These are phyloP conservation scores for Beris morrisii DNA, from an alignment of 2,888 invertebrate species.

Conservation along the genomic window DNA sequence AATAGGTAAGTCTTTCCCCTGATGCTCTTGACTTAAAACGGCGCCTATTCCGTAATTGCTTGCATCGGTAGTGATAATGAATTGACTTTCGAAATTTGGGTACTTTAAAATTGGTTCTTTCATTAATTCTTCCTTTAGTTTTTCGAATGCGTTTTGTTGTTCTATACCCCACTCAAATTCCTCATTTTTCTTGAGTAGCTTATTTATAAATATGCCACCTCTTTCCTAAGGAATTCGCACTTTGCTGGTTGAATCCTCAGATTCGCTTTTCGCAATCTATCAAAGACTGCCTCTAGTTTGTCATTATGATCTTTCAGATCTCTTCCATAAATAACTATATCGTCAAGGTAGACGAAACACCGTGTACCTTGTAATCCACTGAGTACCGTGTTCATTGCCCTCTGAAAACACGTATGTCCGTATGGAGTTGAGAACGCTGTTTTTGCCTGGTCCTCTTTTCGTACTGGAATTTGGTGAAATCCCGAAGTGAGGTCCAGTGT, in stretches of 20 bases:
- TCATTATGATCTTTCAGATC: too few species aligned
- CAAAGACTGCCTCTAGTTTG: conserved; percentile 39
- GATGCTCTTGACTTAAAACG: too few species aligned
- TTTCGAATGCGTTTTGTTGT: too few species aligned
- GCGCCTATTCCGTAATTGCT: not conserved
- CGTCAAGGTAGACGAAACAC: too few species aligned
- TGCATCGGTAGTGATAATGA: not conserved
- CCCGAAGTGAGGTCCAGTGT: conserved; percentile 49
- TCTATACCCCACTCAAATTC: too few species aligned
- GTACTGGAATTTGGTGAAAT: conserved; percentile 49
- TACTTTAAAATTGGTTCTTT: too few species aligned
- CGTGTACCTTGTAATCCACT: conserved; percentile 40
- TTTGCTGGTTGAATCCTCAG: conserved; percentile 44
- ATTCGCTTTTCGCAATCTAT: conserved; percentile 40
- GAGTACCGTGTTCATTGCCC: conserved; percentile 33
- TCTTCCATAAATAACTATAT: too few species aligned
- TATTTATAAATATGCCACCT: too few species aligned
- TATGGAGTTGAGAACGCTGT: conserved; percentile 48
- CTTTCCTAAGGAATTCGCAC: conserved; percentile 41
- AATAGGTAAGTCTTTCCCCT: too few species aligned
- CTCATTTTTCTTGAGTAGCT: too few species aligned
- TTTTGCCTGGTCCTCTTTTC: conserved; percentile 44
- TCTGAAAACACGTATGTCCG: conserved; percentile 41
- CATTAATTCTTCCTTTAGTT: too few species aligned
- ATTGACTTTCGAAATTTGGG: too few species aligned